Evolutionary conservation across 2,888 invertebrate species (phyloP), one percentile per base, ranked within the genome.

Genomic region (Lordiphosa andalusiaca): DNA sequence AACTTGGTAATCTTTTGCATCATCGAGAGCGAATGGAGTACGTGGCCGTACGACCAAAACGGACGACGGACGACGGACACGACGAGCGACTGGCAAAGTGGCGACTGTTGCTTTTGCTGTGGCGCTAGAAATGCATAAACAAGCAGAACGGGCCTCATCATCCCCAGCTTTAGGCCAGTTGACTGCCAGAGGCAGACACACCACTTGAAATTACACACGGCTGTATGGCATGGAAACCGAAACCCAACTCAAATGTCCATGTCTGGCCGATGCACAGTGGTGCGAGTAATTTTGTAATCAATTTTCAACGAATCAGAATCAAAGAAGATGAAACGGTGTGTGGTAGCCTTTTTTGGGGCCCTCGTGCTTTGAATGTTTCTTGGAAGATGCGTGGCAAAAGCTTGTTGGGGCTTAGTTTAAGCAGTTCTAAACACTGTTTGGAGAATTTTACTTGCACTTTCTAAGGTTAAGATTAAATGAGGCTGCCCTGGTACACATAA

Each of bases 1-100:
- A 74, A 77, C 64, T 84, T 70, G 84, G 83, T 78, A 80, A 84
- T 84, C 82, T 78, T 82, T 82, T 65, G 80, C 83, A 77, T 77
- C 83, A 84, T 70, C 82, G 78, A 80, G 59, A 77, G 62, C 68
- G 71, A 72, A 78, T 69, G 68, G 75, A 84, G 75, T 84, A 82
- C 78, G 78, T 78, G 78, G 62, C 57, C 36, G 30, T 30, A 35
- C 16, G 12, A 41, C 10, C 10, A 21, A 51, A n/a, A 10, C 38
- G 12, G 30, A 41, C n/a, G 37, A 10, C 38, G 12, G 30, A 41
- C n/a, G 37, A 36, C 4, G 48, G 19, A 40, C 10, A 36, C 3
- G 4, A 36, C 3, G 4, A 37, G 40, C 21, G 23, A 25, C 23
- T 50, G 37, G 35, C 49, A 39, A 50, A 42, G 53, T 47, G 51